Percentiles rank a stretch among this genome's conserved stretches.
phyloP scores from a whole-genome alignment of 2,113 vertebrate species.

The Oreochromis spilurus region DNA sequence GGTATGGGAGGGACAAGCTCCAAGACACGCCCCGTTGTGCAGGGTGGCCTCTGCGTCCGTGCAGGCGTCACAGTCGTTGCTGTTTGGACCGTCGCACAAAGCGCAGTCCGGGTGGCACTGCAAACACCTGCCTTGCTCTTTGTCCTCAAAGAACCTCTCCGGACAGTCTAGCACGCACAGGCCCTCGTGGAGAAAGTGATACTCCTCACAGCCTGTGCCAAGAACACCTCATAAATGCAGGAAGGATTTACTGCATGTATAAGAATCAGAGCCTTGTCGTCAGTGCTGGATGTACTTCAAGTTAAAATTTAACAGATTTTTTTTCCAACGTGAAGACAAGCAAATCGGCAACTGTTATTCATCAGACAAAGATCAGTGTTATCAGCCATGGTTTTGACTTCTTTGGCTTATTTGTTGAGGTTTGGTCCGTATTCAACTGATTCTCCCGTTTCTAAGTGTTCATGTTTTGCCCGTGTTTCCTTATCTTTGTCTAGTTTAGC shows the following conservation, averaged over 20 bases:
- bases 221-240: not conserved
- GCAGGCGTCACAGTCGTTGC: slow-evolving; percentile 77
- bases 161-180: slow-evolving; percentile 78
- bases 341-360: not conserved
- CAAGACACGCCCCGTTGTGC: slow-evolving; percentile 72
- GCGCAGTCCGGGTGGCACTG: slow-evolving; percentile 78
- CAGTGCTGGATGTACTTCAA: not conserved
- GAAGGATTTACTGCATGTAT: not conserved
- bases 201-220: slow-evolving; percentile 75
- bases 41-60: slow-evolving; percentile 18
- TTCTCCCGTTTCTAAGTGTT: not conserved
- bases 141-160: slow-evolving; percentile 70
- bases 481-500: not conserved
- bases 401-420: not conserved
- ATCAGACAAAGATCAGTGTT: not conserved
- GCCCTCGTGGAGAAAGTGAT: slow-evolving; percentile 73
- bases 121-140: slow-evolving; percentile 61
- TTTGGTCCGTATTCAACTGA: not conserved
- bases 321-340: not conserved
- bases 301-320: not conserved
- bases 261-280: not conserved
- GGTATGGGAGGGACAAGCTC: slow-evolving; percentile 73
- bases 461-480: no score
- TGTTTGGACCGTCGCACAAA: slow-evolving; percentile 73
- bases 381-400: not conserved